Percentiles rank a stretch among this genome's conserved stretches.
Conservation (phyloP, 2,888 invertebrate genomes). For the Oscheius onirici region DNA sequence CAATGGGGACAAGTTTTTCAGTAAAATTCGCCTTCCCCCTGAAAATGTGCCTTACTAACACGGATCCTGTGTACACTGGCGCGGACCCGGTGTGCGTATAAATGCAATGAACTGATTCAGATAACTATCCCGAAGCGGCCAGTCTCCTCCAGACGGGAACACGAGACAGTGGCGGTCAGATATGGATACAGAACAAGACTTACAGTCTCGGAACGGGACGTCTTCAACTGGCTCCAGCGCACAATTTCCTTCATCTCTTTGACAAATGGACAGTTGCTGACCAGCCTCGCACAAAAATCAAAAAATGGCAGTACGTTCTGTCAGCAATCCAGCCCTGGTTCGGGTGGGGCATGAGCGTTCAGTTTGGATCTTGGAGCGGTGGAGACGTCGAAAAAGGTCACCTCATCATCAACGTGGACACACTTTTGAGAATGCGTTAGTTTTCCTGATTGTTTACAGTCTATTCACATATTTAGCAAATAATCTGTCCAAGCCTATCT, state of each 20-base stretch:
- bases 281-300: background rate
- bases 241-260: background rate
- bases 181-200: background rate
- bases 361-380: background rate
- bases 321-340: background rate
- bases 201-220: constrained; percentile 5
- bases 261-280: background rate
- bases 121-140: background rate
- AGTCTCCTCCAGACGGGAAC: background rate
- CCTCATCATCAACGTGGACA: constrained; percentile 17
- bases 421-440: background rate
- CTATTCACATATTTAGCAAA: no score
- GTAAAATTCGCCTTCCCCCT: no score
- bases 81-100: no score
- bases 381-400: background rate
- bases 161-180: constrained; percentile 1
- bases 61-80: no score
- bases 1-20: no score
- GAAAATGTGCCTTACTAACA: no score
- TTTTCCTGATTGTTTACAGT: no score
- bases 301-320: background rate
- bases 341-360: constrained; percentile 2
- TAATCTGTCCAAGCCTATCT: background rate
- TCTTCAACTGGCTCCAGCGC: background rate
- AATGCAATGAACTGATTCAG: background rate